Evolutionary conservation across 2,888 invertebrate species (phyloP).

Genomic region (Hipparchia sbordonii): DNA sequence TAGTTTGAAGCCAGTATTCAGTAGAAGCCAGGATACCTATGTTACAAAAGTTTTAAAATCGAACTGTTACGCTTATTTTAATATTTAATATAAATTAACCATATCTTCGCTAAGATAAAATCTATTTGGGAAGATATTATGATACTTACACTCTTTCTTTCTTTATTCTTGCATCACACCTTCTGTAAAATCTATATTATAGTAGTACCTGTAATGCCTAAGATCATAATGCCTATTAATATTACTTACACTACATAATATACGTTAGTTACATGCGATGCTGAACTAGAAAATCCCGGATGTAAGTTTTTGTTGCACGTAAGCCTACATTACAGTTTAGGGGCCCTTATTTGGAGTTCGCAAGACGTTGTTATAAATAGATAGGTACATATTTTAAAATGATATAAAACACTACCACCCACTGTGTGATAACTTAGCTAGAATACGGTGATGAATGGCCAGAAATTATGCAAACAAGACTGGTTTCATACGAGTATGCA

Average conservation of each 20-base stretch:
- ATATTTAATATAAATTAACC: too few relatives aligned
- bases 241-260: too few relatives aligned
- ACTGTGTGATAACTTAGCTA: slow-evolving; percentile 59
- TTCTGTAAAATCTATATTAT: not conserved
- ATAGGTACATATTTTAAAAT: slow-evolving; percentile 54
- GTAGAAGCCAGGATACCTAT: too few relatives aligned
- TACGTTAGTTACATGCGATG: not conserved
- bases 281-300: slow-evolving; percentile 11
- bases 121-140: too few relatives aligned
- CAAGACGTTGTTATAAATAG: slow-evolving; percentile 29
- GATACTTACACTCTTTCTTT: not conserved
- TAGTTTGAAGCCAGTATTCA: too few relatives aligned
- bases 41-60: too few relatives aligned
- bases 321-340: slow-evolving; percentile 10
- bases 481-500: slow-evolving; percentile 55
- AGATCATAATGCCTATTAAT: too few relatives aligned
- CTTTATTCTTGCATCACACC: not conserved
- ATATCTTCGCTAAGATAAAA: too few relatives aligned
- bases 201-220: too few relatives aligned
- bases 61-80: too few relatives aligned
- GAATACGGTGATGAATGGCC: slow-evolving; percentile 66
- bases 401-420: slow-evolving; percentile 55
- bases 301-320: slow-evolving; percentile 4
- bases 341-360: slow-evolving; percentile 13
- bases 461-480: slow-evolving; percentile 71